Percentiles rank a stretch among this genome's conserved stretches.
Evolutionary conservation across 2,888 invertebrate species (phyloP).

Genomic region (Polia nebulosa): DNA sequence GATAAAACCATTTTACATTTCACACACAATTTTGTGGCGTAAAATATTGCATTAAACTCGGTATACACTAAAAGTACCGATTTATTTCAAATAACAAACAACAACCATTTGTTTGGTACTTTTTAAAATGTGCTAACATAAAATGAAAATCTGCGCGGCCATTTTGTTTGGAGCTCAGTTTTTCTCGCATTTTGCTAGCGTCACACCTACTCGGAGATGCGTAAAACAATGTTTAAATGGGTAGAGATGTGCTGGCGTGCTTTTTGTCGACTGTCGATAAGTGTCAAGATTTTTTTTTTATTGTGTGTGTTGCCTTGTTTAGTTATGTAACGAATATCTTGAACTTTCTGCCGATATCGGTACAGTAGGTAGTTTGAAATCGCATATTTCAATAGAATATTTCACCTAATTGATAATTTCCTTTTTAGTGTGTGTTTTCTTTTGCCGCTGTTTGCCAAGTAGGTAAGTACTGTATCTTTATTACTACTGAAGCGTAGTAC

Average conservation of each 20-base stretch:
- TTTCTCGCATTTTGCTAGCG: constrained; percentile 51
- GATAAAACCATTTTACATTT: constrained; percentile 26
- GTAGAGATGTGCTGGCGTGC: constrained; percentile 36
- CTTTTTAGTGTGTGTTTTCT: too few species aligned
- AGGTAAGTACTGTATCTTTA: too few species aligned
- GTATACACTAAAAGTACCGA: constrained; percentile 49
- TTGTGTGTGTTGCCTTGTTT: too few species aligned
- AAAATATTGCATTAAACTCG: constrained; percentile 57
- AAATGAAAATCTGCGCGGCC: constrained; percentile 45
- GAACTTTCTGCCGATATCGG: too few species aligned
- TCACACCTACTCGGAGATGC: constrained; percentile 47
- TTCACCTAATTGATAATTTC: too few species aligned
- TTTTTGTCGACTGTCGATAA: constrained; percentile 38
- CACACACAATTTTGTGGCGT: constrained; percentile 25
- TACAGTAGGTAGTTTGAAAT: too few species aligned
- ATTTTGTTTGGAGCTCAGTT: constrained; percentile 42
- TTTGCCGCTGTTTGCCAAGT: too few species aligned
- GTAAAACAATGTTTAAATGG: constrained; percentile 57
- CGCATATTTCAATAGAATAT: too few species aligned
- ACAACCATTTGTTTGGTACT: constrained; percentile 50
- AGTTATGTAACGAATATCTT: too few species aligned
- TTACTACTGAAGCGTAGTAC: too few species aligned
- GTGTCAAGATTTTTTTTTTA: too few species aligned
- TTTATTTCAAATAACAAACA: constrained; percentile 54
- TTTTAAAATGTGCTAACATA: constrained; percentile 56